These are phyloP conservation scores for Nycticorax nycticorax DNA, from an alignment of 2,113 vertebrate species.

Conservation along the genomic window DNA sequence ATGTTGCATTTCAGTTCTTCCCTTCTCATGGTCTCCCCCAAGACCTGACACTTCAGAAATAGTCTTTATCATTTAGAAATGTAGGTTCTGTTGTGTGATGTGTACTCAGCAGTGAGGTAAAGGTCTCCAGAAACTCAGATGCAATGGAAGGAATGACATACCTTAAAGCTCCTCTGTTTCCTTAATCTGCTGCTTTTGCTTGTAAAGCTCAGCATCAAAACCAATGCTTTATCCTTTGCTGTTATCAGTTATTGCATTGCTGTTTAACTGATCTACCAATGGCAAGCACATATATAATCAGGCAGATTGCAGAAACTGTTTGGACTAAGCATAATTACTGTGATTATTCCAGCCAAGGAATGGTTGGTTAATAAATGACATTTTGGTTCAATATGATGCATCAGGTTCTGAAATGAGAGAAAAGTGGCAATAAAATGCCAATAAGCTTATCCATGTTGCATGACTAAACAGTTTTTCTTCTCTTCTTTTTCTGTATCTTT, in stretches of 20 bases:
- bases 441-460: background rate
- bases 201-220: background rate
- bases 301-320: background rate
- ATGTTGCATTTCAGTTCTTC: background rate
- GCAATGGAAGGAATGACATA: background rate
- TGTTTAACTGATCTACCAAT: constrained; percentile 5
- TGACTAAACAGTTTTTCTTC: background rate
- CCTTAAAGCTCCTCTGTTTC: background rate
- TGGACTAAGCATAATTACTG: background rate
- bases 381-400: background rate
- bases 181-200: background rate
- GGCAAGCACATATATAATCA: background rate
- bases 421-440: background rate
- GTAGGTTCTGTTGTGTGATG: accelerated
- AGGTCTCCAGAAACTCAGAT: background rate
- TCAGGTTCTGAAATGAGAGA: background rate
- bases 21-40: background rate
- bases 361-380: constrained; percentile 47
- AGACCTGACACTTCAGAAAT: background rate
- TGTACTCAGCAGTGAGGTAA: background rate
- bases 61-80: background rate
- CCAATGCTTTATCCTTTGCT: background rate
- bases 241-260: constrained; percentile 36
- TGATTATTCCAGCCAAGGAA: background rate
- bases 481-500: background rate